Base-by-base conservation (phyloP, 2,113 vertebrate species). In the Lota lota region DNA sequence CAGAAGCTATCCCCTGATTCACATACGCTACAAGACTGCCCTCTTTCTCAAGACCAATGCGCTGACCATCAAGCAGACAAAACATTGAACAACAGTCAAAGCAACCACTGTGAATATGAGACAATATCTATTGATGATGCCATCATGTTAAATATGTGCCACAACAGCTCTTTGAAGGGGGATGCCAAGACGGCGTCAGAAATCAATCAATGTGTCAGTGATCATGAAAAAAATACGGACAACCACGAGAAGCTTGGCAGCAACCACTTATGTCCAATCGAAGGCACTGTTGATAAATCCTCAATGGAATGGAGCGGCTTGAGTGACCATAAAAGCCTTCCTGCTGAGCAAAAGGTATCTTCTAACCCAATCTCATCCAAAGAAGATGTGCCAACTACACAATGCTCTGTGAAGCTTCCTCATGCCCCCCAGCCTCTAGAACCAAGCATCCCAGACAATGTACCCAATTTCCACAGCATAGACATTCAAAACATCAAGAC, bases 61-160 rank as follows among this genome's bases (percentile, higher is more conserved):
- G 78, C 80, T 0, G 92, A 93, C 64, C 92, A 87, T 65, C 88
- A 90, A 0, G 69, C 89, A 61, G 89, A 82, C 6, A 84, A 84
- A 67, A 88, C 89, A 0, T 91, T 92, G 58, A 81, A 88, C 11
- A 91, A 91, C 75, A 89, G 85, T 71, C 88, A 82, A 0, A 85
- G 91, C 17, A 92, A 93, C 54, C 82, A 84, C 0, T 93, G 92
- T 22, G 89, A 92, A 60, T 96, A 94, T 0, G 90, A 95, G 76
- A 91, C 93, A n/a, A 89, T 93, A 66, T 94, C 92, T 0, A 83
- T 92, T 0, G 93, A 96, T 0, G 93, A 95, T 18, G 87, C 95
- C 69, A 90, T 96, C 66, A 92, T 94, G 83, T 78, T 94, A 8
- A 92, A 94, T 20, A 92, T 94, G 88, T 93, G 93, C 40, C 94